Base-by-base conservation (phyloP, 2,888 invertebrate genomes). In the Lydus trimaculatus region DNA sequence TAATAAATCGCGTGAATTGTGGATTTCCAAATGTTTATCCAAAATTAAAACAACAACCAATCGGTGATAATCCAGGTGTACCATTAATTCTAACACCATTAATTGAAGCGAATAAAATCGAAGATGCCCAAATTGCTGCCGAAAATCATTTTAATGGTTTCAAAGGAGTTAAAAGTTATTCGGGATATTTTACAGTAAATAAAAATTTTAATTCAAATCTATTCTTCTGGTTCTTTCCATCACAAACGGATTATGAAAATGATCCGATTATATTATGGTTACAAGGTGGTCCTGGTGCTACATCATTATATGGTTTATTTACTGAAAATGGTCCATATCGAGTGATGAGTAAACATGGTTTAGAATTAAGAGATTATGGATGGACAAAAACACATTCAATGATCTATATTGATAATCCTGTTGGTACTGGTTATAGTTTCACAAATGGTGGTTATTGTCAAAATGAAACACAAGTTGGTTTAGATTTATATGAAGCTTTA, bases 201-300 rank as follows among this genome's bases (percentile, higher is more conserved):
- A 89, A 91, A 76, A 84, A 87, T 0, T 91, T 87, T 79, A 89
- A 93, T 75, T 94, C 95, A 0, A 95, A 96, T 80, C 88, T 94
- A 85, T 97, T 96, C 86, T 95, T 97, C 84, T 97, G 96, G 96
- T 96, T 93, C 81, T 96, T 96, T 82, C 95, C 95, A 0, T 91
- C 95, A 0, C 88, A 90, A 88, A 85, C 84, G 2, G 71, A 81
- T 66, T 77, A 76, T 61, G 85, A 86, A 67, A 84, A 87, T 56
- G 91, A 92, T 0, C 94, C 94, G 0, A 91, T 96, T 0, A 84
- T 95, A 0, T 84, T 96, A 7, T 96, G 96, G 96, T 86, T 95
- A 2, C 94, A 95, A 85, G 95, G 95, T 6, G 96, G 95, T 0
- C 95, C 95, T 0, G 94, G 94, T 0, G 93, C 93, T 0, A 89